phyloP scores from a whole-genome alignment of 2,888 invertebrate species.

The Masnerella sp. region DNA sequence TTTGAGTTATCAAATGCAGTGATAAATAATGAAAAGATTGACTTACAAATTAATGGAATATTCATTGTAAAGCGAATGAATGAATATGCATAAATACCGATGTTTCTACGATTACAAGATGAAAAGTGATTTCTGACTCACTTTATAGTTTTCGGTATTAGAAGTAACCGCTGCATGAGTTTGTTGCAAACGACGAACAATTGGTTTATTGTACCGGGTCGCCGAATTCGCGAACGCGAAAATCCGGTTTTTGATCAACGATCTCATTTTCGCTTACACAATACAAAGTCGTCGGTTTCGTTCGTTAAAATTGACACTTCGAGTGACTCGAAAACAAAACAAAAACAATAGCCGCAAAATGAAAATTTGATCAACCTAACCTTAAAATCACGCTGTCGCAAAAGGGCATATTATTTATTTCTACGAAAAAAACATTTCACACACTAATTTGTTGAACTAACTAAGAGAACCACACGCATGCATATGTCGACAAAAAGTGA shows the following conservation, averaged over 20 bases:
- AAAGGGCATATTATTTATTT: no score
- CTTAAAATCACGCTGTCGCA: no score
- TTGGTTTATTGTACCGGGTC: slow-evolving; percentile 40
- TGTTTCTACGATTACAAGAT: no score
- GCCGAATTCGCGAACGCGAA: slow-evolving; percentile 49
- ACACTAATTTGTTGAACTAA: slow-evolving; percentile 11
- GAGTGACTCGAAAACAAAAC: slow-evolving; percentile 11
- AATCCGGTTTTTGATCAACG: slow-evolving; percentile 55
- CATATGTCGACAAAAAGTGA: slow-evolving; percentile 20
- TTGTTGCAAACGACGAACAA: slow-evolving; percentile 64
- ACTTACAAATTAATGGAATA: no score
- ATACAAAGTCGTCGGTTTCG: no score
- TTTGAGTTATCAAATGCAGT: no score
- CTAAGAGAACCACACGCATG: slow-evolving; percentile 24
- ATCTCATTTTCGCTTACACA: slow-evolving; percentile 53
- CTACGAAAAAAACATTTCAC: no score
- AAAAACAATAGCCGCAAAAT: slow-evolving; percentile 1
- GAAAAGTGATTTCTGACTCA: slow-evolving; percentile 43
- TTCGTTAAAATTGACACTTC: background rate
- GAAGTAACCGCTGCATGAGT: slow-evolving; percentile 68
- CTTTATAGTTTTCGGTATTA: slow-evolving; percentile 65
- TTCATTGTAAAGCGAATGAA: no score
- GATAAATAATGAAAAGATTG: no score
- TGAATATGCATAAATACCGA: no score
- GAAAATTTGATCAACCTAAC: slow-evolving; percentile 1